Percentiles rank a stretch among this genome's conserved stretches.
phyloP scores from a whole-genome alignment of 2,888 invertebrate genomes.

The Erebia aethiops region DNA sequence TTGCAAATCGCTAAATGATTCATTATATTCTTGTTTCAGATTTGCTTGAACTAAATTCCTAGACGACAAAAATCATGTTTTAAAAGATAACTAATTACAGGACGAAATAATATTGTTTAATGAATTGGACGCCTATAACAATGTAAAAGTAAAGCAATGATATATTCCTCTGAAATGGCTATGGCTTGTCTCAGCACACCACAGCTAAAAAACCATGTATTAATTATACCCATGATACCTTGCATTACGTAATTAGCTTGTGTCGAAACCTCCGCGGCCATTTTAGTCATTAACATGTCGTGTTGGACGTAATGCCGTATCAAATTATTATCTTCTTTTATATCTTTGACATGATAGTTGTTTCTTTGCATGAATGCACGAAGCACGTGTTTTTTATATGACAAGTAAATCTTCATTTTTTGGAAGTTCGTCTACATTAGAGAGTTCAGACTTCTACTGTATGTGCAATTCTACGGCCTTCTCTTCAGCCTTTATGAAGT shows the following conservation, averaged over 20 bases:
- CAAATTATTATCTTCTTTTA: constrained; percentile 39
- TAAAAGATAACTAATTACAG: not conserved
- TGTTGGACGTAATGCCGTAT: constrained; percentile 36
- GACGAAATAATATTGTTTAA: not conserved
- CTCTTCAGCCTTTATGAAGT: too few species aligned
- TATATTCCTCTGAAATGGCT: not conserved
- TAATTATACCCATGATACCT: constrained; percentile 41
- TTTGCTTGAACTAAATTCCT: not conserved
- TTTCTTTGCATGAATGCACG: constrained; percentile 33
- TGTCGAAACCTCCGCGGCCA: constrained; percentile 41
- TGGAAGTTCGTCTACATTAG: not conserved
- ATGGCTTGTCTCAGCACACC: not conserved
- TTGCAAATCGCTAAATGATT: not conserved
- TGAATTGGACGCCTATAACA: too few species aligned
- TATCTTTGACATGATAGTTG: constrained; percentile 37
- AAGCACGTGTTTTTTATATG: constrained; percentile 16
- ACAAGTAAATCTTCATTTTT: constrained; percentile 13
- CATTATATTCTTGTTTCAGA: not conserved
- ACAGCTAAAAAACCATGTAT: constrained; percentile 27
- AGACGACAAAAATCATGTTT: not conserved
- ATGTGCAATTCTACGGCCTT: not conserved
- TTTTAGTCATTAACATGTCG: constrained; percentile 40
- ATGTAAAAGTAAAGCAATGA: too few species aligned
- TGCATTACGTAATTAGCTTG: constrained; percentile 41
- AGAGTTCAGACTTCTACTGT: not conserved